Evolutionary conservation across 2,888 invertebrate species (phyloP), one percentile per base, ranked within the genome.

Genomic region (Watsonalla binaria): DNA sequence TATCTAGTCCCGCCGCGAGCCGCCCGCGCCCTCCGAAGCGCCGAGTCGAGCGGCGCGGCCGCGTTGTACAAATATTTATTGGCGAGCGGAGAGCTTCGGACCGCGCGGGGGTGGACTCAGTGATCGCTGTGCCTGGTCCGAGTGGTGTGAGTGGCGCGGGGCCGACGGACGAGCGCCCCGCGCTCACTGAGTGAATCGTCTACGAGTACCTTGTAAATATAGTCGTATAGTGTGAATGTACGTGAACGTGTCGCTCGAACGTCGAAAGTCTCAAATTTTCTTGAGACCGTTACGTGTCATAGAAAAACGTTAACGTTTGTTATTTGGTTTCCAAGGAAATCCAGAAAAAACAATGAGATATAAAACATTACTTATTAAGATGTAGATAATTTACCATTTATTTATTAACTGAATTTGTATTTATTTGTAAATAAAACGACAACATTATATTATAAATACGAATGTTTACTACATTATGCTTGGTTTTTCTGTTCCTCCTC

Each of bases 1-100:
- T 93, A 93, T 93, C 93, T 93, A 93, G 93, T 93, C 93, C 92
- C 92, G 92, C 82, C 84, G 84, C 79, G 74, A 70, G 80, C 80
- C 76, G 73, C 79, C 82, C 80, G 80, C 82, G 82, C 78, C 75
- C 79, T 76, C 80, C 82, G 82, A 76, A 78, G 80, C 76, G 76
- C 76, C 81, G 75, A 73, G 74, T 78, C 82, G 80, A 81, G 84
- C 79, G 80, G 83, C 88, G 90, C 88, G 89, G 84, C 90, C 92
- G 91, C 90, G 88, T 91, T 92, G 92, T 92, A 92, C 92, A 92
- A 89, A 90, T 90, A 90, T 90, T 90, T 90, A 90, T 88, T 88
- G 87, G 84, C 82, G 84, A 82, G 81, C 83, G 84, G 82, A 77
- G 70, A 73, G 82, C 82, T 80, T 79, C 82, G 85, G 81, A 76